Evolutionary conservation across 30 jellyfish, hydroid and myxozoan genomes (phyloP), one percentile per base, ranked within the genome.

Genomic region (Pelagia noctiluca): DNA sequence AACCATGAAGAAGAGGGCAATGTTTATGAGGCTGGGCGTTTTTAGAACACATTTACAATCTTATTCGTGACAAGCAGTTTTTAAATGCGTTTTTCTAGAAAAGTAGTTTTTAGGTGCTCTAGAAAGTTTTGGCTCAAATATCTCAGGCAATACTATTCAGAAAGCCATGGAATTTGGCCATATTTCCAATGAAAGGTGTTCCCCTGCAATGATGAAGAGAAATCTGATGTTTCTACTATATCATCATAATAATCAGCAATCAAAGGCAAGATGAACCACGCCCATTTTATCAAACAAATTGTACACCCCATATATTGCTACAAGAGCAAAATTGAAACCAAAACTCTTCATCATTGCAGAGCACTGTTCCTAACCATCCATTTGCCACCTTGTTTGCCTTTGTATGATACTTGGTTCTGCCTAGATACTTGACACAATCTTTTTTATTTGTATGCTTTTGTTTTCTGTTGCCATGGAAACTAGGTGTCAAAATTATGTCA

Each of bases 191-290:
- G n/a, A 23, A 30, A 16, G 19, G 76, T n/a, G n/a, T n/a, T n/a
- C n/a, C n/a, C n/a, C n/a, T 63, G 69, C 69, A 53, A 53, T 53
- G 69, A 53, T 53, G 7, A 53, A 3, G 69, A 53, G 69, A 53
- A 53, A 53, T n/a, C 22, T 53, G 69, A 16, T 53, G 22, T 53
- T n/a, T 3, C 3, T 53, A 53, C 26, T 5, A 53, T 53, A 13
- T 53, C 3, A 12, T 53, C 22, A 13, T 53, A 53, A 53, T 53
- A 53, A 53, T 16, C 7, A 53, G 69, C 18, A 53, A 53, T 53
- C 69, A 53, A 13, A 53, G 26, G 22, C 5, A n/a, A n/a, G 26
- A 13, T 53, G 22, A 33, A 13, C 18, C 18, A 16, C 69, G 26
- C 16, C 26, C 22, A 53, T 53, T 53, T 29, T 13, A n/a, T 29